These are phyloP conservation scores for Alectura lathami DNA, from an alignment of 2,113 vertebrate genomes.

Conservation along the genomic window DNA sequence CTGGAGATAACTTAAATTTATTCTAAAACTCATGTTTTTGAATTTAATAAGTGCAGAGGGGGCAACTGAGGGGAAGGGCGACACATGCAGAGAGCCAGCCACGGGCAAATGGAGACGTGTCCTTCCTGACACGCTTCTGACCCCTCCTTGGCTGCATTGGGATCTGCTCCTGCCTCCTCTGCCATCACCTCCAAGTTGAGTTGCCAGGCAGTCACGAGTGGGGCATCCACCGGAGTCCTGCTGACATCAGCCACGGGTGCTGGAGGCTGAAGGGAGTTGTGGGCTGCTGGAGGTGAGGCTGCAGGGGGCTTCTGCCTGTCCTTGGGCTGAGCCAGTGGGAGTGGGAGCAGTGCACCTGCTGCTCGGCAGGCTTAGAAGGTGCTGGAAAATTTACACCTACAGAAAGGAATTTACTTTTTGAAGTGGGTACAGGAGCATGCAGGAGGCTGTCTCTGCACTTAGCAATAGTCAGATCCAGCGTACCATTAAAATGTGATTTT, in stretches of 20 bases:
- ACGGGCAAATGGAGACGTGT: not conserved
- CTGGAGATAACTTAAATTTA: not conserved
- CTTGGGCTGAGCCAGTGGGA: not conserved
- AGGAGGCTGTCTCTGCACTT: not conserved
- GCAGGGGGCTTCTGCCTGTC: not conserved
- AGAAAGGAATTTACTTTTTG: not conserved
- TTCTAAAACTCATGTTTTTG: not conserved
- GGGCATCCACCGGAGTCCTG: not conserved
- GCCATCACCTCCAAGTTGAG: constrained; percentile 16
- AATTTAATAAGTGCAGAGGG: no score
- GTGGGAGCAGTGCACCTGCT: not conserved
- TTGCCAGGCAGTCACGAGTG: not conserved
- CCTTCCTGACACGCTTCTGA: not conserved
- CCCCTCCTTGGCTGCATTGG: not conserved
- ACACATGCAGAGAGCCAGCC: not conserved
- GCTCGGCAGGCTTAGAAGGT: not conserved
- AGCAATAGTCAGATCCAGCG: not conserved
- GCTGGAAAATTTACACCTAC: not conserved
- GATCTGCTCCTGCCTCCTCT: not conserved
- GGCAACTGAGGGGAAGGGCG: not conserved
- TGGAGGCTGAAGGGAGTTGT: not conserved
- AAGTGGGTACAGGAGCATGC: not conserved
- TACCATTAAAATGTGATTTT: not conserved
- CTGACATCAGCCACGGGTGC: not conserved
- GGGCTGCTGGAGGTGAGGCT: not conserved